phyloP scores from a whole-genome alignment of 1,140 invertebrate genomes.

The Amphibalanus amphitrite region DNA sequence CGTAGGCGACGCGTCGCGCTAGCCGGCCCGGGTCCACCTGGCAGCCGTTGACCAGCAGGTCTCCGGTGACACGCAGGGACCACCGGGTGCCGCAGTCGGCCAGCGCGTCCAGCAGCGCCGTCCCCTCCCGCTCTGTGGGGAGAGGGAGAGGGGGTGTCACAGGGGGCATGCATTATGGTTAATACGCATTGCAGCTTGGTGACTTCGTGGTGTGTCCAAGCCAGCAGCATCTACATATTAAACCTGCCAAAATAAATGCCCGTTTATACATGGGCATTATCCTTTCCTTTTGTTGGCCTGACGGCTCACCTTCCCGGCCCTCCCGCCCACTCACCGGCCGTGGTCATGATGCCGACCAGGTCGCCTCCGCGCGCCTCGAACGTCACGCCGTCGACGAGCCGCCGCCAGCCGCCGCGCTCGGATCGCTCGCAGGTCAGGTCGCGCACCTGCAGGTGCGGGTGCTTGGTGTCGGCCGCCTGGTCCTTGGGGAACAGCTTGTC shows the following conservation, averaged over 20 bases:
- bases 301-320: neutral
- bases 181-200: too few species aligned
- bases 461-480: conserved; percentile 22
- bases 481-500: conserved; percentile 23
- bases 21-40: conserved; percentile 48
- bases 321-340: conserved; percentile 30
- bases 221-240: too few species aligned
- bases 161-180: too few species aligned
- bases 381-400: conserved; percentile 47
- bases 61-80: conserved; percentile 41
- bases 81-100: conserved; percentile 38
- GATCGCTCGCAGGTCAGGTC: conserved; percentile 31
- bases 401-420: conserved; percentile 27
- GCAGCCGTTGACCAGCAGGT: conserved; percentile 72
- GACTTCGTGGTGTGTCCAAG: too few species aligned
- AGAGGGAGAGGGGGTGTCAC: too few species aligned
- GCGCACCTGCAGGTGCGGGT: conserved; percentile 47
- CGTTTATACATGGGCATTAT: neutral
- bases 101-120: too few species aligned
- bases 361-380: conserved; percentile 76
- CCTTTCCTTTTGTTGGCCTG: too few species aligned
- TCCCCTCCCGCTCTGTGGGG: conserved; percentile 46
- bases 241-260: too few species aligned
- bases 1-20: conserved; percentile 41
- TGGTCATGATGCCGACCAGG: conserved; percentile 73